Evolutionary conservation across 2,888 invertebrate genomes (phyloP).

Genomic region (Stenolophus ochropezus): DNA sequence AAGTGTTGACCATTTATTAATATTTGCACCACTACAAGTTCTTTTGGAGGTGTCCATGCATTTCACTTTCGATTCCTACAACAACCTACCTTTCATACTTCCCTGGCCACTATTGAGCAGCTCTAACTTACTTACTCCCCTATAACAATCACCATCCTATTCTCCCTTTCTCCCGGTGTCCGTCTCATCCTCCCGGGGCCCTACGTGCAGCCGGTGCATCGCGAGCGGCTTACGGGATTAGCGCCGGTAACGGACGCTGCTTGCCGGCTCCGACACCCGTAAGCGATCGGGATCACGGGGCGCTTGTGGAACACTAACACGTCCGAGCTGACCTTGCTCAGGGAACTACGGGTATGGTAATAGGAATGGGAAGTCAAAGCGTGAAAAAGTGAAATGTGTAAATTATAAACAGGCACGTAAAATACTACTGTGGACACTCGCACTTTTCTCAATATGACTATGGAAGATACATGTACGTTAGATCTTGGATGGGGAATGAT

Average conservation of each 20-base stretch:
- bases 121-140: background rate
- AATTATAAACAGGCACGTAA: too few relatives aligned
- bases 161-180: background rate
- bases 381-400: too few relatives aligned
- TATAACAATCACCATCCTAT: background rate
- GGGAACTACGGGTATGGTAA: background rate
- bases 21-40: too few relatives aligned
- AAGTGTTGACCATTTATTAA: too few relatives aligned
- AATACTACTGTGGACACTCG: too few relatives aligned
- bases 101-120: too few relatives aligned
- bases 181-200: background rate
- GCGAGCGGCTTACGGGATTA: constrained; percentile 23
- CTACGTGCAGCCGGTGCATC: constrained; percentile 31
- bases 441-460: too few relatives aligned
- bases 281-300: background rate
- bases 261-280: constrained; percentile 6
- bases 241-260: background rate
- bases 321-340: background rate
- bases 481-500: too few relatives aligned
- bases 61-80: too few relatives aligned
- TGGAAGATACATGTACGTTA: too few relatives aligned
- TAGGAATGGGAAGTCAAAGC: background rate
- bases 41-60: too few relatives aligned
- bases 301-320: background rate
- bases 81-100: too few relatives aligned